Percentiles rank a stretch among this genome's conserved stretches.
These are phyloP conservation scores for Rhinolophus sinicus DNA, from an alignment of 2,113 vertebrate species.

Conservation along the genomic window DNA sequence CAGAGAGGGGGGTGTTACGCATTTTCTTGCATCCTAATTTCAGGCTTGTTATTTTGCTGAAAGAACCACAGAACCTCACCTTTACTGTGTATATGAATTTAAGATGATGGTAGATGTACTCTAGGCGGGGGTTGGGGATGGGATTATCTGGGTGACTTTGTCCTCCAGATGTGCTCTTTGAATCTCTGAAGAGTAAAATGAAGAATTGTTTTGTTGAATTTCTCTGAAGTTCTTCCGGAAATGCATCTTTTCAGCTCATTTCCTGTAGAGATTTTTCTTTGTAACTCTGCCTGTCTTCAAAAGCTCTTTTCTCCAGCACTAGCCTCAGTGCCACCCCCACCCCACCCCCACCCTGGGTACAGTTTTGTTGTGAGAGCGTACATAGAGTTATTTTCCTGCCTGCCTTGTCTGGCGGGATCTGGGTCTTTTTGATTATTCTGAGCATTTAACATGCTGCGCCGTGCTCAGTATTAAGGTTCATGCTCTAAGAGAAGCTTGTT, in stretches of 20 bases:
- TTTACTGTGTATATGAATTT: not conserved
- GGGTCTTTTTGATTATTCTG: slow-evolving; percentile 4
- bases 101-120: not conserved
- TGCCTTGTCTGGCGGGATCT: not conserved
- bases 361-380: not conserved
- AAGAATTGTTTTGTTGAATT: slow-evolving; percentile 48
- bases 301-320: not conserved
- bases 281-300: slow-evolving; percentile 5
- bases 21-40: slow-evolving; percentile 3
- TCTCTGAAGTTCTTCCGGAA: slow-evolving; percentile 54
- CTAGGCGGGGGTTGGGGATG: not conserved
- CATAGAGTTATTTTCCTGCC: not conserved
- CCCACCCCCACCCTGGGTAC: not conserved
- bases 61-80: not conserved
- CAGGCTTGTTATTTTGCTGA: slow-evolving; percentile 14
- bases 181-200: slow-evolving; percentile 30
- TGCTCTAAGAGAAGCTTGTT: slow-evolving; percentile 10
- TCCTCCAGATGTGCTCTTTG: not conserved
- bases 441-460: not conserved
- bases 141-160: not conserved
- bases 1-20: not conserved
- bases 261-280: slow-evolving; percentile 10
- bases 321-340: not conserved
- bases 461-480: slow-evolving; percentile 1
- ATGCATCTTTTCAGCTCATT: slow-evolving; percentile 28